These are phyloP conservation scores for Scatophagus argus DNA, from an alignment of 2,113 vertebrate species.

Conservation along the genomic window DNA sequence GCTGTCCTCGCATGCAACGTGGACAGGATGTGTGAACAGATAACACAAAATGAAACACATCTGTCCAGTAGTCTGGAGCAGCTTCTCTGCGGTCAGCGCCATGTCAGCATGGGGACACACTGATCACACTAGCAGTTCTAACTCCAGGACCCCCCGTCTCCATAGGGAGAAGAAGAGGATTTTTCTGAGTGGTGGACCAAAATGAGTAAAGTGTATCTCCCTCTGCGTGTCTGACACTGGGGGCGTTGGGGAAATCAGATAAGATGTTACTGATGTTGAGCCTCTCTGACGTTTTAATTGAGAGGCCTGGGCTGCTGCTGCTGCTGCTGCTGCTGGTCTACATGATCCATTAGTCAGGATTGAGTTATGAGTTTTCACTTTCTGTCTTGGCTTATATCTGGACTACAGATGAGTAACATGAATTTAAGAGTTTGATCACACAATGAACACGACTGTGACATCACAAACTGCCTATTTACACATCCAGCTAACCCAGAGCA, in stretches of 20 bases:
- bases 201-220: conserved; percentile 34
- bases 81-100: conserved; percentile 26
- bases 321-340: conserved; percentile 39
- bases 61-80: conserved; percentile 47
- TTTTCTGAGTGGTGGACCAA: conserved; percentile 44
- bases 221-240: conserved; percentile 41
- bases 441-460: not conserved
- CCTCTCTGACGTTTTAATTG: conserved; percentile 48
- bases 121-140: conserved; percentile 21
- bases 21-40: conserved; percentile 66
- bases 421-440: not conserved
- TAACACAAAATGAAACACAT: conserved; percentile 68
- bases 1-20: conserved; percentile 53
- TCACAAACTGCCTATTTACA: not conserved
- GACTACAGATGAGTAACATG: not conserved
- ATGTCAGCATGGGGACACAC: conserved; percentile 33
- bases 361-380: conserved; percentile 41
- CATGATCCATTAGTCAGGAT: conserved; percentile 33
- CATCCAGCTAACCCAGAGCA: not conserved
- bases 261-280: conserved; percentile 61
- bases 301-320: conserved; percentile 39
- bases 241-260: conserved; percentile 59
- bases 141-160: conserved; percentile 7
- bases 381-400: conserved; percentile 11
- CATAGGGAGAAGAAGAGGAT: conserved; percentile 23